Base-by-base conservation (phyloP, 2,113 vertebrate genomes). In the Hiodon alosoides region DNA sequence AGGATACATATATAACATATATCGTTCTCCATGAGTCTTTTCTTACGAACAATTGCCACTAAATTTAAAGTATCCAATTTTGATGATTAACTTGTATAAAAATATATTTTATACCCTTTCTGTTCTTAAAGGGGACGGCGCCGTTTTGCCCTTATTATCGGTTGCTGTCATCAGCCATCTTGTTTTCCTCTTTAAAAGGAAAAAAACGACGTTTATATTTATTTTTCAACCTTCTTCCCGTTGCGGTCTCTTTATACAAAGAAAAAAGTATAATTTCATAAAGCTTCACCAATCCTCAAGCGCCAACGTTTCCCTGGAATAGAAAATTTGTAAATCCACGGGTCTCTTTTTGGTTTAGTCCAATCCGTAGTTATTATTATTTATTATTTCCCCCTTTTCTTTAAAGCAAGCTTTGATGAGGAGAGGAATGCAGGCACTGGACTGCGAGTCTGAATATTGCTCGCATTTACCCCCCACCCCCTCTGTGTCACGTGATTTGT, bases 131-230 rank as follows among this genome's bases (percentile, higher is more conserved):
- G 87, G 89, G 87, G 89, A 91, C 88, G 88, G 85, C 88, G 84
- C 85, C 72, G 79, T 85, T 82, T 85, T 86, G 87, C 83, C 87
- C 88, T 89, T 85, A 83, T 88, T 89, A 85, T 79, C 79, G 87
- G 76, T 79, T 86, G 84, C 88, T 90, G 89, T 91, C 91, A 91
- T 89, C 89, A 90, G 90, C 90, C 91, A 92, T 93, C 86, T 91
- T 92, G 89, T 81, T 86, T 89, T 89, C 87, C 84, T 88, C 87
- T 83, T 89, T 86, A 81, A 80, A 81, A 81, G 80, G 84, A 75
- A 82, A 79, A 81, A 64, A 88, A 84, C 84, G 65, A 58, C 73
- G 53, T 67, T 58, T 73, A 60, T 71, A 68, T 64, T 64, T 76
- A 69, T 69, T 76, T 74, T 76, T 71, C 58, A 54, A 64, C 75